Evolutionary conservation across 1,140 invertebrate species (phyloP).

Genomic region (Drosophila kurseongensis): DNA sequence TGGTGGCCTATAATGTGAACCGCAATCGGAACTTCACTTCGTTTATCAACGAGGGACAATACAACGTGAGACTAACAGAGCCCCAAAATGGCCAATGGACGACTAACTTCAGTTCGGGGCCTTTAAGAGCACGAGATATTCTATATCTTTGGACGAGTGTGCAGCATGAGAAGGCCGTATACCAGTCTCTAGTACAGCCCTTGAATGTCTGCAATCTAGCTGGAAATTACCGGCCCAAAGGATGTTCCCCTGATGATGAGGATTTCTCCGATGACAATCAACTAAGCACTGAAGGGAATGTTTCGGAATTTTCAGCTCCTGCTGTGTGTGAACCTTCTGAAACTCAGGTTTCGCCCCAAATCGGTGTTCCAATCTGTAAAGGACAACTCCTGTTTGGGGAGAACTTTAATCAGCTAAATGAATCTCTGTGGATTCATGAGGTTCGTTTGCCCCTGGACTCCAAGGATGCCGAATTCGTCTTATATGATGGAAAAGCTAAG

Average conservation of each 20-base stretch:
- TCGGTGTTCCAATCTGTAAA: slow-evolving; percentile 40
- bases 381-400: slow-evolving; percentile 74
- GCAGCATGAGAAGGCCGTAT: slow-evolving; percentile 61
- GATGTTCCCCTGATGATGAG: slow-evolving; percentile 19
- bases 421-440: slow-evolving; percentile 61
- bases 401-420: slow-evolving; percentile 66
- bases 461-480: slow-evolving; percentile 66
- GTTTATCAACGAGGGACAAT: slow-evolving; percentile 71
- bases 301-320: slow-evolving; percentile 1
- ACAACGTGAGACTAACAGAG: slow-evolving; percentile 33
- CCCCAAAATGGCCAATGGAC: slow-evolving; percentile 54
- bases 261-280: not conserved
- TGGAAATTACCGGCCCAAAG: slow-evolving; percentile 39
- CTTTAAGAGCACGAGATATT: slow-evolving; percentile 51
- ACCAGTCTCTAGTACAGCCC: slow-evolving; percentile 42
- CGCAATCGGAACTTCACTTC: slow-evolving; percentile 69
- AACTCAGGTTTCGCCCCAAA: not conserved
- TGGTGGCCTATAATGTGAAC: slow-evolving; percentile 77
- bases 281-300: not conserved
- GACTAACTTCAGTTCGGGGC: slow-evolving; percentile 38
- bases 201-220: slow-evolving; percentile 40
- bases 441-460: slow-evolving; percentile 62
- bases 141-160: slow-evolving; percentile 75
- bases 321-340: slow-evolving; percentile 3
- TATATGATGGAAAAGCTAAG: slow-evolving; percentile 61